A percentile compares a stretch with the other conserved stretches of the same genome.
phyloP scores from a whole-genome alignment of 2,113 vertebrate species.

The Ophiodon elongatus region DNA sequence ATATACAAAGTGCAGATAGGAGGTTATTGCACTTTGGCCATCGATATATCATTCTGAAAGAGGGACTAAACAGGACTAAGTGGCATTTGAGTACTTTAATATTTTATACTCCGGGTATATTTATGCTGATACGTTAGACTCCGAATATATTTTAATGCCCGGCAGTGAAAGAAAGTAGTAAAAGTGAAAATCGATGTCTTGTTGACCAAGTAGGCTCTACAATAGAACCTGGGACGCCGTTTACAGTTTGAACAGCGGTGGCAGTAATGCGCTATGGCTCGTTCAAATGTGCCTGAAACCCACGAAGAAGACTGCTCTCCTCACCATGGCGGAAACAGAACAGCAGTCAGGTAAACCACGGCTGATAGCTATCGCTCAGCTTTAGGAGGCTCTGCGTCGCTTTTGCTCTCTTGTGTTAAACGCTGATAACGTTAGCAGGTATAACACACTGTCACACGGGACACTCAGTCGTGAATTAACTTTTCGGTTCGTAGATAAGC shows the following conservation, averaged over 20 bases:
- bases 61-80: background rate
- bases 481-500: background rate
- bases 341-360: slow-evolving; percentile 68
- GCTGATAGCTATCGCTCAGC: background rate
- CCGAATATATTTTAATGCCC: background rate
- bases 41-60: too few relatives aligned
- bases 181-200: background rate
- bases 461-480: background rate
- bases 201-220: background rate
- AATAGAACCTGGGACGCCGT: background rate
- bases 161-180: background rate
- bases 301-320: slow-evolving; percentile 49
- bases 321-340: slow-evolving; percentile 74
- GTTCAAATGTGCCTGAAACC: background rate
- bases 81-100: background rate
- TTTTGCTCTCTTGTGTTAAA: background rate
- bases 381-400: background rate
- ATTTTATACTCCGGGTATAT: background rate
- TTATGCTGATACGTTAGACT: too few relatives aligned
- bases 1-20: too few relatives aligned
- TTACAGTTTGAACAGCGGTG: background rate
- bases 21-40: too few relatives aligned
- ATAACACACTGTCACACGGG: background rate
- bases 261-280: background rate
- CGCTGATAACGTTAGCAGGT: background rate